Evolutionary conservation across 2,888 invertebrate species (phyloP).

Genomic region (Caenorhabditis becei): DNA sequence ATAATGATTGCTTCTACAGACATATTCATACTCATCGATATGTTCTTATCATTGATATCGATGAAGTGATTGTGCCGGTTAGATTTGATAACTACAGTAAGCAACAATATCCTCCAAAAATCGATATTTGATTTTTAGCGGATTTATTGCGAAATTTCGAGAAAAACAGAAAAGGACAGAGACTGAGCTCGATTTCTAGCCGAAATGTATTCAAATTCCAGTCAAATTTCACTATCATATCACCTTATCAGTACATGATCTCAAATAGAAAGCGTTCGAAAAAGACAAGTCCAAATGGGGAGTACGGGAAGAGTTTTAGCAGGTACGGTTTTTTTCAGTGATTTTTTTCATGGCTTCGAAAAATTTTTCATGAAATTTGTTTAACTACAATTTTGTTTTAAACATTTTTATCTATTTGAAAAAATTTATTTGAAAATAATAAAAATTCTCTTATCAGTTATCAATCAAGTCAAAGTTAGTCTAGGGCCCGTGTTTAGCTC

Average conservation of each 20-base stretch:
- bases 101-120: not conserved
- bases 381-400: no score
- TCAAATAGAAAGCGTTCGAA: slow-evolving; percentile 84
- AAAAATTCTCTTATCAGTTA: no score
- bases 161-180: not conserved
- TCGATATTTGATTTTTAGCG: not conserved
- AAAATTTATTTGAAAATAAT: no score
- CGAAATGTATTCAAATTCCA: slow-evolving; percentile 92
- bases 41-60: slow-evolving; percentile 90
- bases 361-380: no score
- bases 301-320: slow-evolving; percentile 88
- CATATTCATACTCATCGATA: slow-evolving; percentile 91
- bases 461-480: no score
- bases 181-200: slow-evolving; percentile 83
- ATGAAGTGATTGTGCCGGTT: slow-evolving; percentile 94
- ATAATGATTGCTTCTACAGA: slow-evolving; percentile 94
- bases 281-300: slow-evolving; percentile 85
- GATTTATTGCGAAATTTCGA: slow-evolving; percentile 31
- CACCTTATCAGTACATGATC: slow-evolving; percentile 61
- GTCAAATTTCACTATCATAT: slow-evolving; percentile 45
- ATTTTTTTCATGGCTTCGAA: not conserved
- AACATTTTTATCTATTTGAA: no score
- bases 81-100: slow-evolving; percentile 86
- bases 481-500: no score
- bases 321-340: slow-evolving; percentile 61